Conservation (phyloP, 2,888 invertebrate species). For the Timandra comae region DNA sequence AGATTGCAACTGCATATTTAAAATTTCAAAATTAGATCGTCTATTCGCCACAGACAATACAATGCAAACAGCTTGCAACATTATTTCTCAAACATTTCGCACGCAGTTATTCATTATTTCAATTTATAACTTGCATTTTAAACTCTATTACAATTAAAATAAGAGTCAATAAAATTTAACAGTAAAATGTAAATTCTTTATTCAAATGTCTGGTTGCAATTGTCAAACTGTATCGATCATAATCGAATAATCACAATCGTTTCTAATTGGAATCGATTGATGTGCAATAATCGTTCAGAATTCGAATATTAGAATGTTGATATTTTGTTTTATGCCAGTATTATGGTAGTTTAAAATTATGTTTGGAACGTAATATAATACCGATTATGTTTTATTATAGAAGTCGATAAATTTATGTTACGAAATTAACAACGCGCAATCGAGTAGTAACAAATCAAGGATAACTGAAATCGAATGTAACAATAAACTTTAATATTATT, state of each 20-base stretch:
- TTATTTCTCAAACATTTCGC: slow-evolving; percentile 56
- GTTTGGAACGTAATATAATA: no score
- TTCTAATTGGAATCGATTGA: slow-evolving; percentile 13
- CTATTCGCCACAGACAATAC: slow-evolving; percentile 42
- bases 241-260: slow-evolving; percentile 21
- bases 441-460: no score
- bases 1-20: slow-evolving; percentile 18
- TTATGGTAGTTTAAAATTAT: no score
- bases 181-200: background rate
- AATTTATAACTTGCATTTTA: slow-evolving; percentile 25
- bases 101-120: slow-evolving; percentile 46
- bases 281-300: slow-evolving; percentile 7
- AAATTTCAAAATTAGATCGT: slow-evolving; percentile 51
- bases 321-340: no score
- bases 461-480: no score
- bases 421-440: no score
- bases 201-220: slow-evolving; percentile 6
- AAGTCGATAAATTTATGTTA: no score
- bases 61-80: slow-evolving; percentile 48
- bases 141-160: slow-evolving; percentile 10
- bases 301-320: no score
- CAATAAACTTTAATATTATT: no score
- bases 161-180: slow-evolving; percentile 2
- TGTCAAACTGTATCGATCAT: slow-evolving; percentile 19
- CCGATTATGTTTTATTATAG: no score